Conservation (phyloP, 64 coral and sea anemone genomes). For the Hydrozoanthus tunicans region DNA sequence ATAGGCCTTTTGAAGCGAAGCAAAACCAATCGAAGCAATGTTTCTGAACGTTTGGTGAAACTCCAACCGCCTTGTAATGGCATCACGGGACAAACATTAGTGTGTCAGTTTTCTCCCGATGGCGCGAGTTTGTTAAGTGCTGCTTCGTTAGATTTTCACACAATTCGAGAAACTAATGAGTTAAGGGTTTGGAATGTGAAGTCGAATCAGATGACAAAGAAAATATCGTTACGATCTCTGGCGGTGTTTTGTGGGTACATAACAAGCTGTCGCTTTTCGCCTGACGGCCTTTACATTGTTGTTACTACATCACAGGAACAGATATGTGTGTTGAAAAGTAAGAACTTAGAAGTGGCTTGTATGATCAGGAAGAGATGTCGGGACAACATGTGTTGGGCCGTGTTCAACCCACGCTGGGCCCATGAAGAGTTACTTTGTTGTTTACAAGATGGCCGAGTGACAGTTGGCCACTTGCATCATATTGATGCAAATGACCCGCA, state of each 20-base stretch:
- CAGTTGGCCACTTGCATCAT: conserved; percentile 61
- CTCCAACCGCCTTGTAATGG: conserved; percentile 86
- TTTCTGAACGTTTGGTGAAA: conserved; percentile 74
- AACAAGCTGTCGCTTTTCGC: conserved; percentile 88
- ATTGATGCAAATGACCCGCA: conserved; percentile 38
- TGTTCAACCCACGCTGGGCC: conserved; percentile 72
- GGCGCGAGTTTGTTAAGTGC: conserved; percentile 69
- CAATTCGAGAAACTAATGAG: conserved; percentile 91
- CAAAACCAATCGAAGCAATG: conserved; percentile 53
- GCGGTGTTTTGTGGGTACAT: conserved; percentile 93
- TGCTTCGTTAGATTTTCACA: conserved; percentile 89
- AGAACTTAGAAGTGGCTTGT: conserved; percentile 81
- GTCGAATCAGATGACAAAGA: conserved; percentile 79
- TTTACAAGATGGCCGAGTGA: conserved; percentile 88
- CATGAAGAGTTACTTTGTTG: conserved; percentile 80
- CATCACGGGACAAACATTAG: conserved; percentile 80
- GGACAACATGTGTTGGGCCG: conserved; percentile 87
- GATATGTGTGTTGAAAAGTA: conserved; percentile 80
- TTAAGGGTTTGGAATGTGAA: conserved; percentile 91
- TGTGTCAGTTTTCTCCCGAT: conserved; percentile 92
- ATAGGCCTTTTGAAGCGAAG: conserved; percentile 77
- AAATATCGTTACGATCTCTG: conserved; percentile 74
- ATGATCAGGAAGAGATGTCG: conserved; percentile 84
- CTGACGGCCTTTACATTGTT: conserved; percentile 81
- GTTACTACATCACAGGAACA: conserved; percentile 89